A percentile compares a stretch with the other conserved stretches of the same genome.
Evolutionary conservation across 2,888 invertebrate genomes (phyloP).

Genomic region (Itoplectis maculator): DNA sequence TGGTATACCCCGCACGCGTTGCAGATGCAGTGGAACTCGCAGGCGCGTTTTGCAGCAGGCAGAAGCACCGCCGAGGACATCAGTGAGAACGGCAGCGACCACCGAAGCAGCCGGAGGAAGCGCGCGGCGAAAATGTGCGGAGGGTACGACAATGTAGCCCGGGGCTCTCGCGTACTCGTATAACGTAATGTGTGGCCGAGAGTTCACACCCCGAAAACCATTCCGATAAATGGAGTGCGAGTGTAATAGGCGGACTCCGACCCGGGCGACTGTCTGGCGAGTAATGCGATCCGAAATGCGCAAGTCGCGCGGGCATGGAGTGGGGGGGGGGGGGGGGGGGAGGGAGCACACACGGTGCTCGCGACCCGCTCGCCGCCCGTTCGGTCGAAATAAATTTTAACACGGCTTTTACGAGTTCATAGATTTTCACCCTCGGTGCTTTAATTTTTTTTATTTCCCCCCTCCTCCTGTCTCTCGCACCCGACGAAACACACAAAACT

Average conservation of each 20-base stretch:
- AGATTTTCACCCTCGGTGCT: conserved; percentile 46
- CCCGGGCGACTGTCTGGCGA: conserved; percentile 47
- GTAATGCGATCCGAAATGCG: conserved; percentile 60
- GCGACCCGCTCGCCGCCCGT: conserved; percentile 18
- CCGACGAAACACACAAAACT: conserved; percentile 35
- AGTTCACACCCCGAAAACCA: conserved; percentile 62
- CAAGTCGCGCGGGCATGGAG: conserved; percentile 50
- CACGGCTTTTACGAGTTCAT: conserved; percentile 61
- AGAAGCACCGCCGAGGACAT: conserved; percentile 16
- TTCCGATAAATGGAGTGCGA: conserved; percentile 64
- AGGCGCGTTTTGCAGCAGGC: too few species aligned
- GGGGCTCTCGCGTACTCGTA: conserved; percentile 54
- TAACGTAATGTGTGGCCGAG: conserved; percentile 65
- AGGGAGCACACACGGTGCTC: conserved; percentile 26
- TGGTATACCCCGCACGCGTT: too few species aligned
- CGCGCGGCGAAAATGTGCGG: conserved; percentile 61
- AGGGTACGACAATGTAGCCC: conserved; percentile 61
- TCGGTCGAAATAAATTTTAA: conserved; percentile 62
- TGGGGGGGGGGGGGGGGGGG: too few species aligned
- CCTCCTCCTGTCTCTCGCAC: not conserved
- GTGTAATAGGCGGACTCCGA: conserved; percentile 63
- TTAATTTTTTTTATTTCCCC: conserved; percentile 34
- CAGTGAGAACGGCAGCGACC: too few species aligned
- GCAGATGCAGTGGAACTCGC: conserved; percentile 15
- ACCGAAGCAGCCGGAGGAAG: too few species aligned